A percentile compares a stretch with the other conserved stretches of the same genome.
Evolutionary conservation across 2,113 vertebrate genomes (phyloP).

Genomic region (Brachypodius melanocephalos): DNA sequence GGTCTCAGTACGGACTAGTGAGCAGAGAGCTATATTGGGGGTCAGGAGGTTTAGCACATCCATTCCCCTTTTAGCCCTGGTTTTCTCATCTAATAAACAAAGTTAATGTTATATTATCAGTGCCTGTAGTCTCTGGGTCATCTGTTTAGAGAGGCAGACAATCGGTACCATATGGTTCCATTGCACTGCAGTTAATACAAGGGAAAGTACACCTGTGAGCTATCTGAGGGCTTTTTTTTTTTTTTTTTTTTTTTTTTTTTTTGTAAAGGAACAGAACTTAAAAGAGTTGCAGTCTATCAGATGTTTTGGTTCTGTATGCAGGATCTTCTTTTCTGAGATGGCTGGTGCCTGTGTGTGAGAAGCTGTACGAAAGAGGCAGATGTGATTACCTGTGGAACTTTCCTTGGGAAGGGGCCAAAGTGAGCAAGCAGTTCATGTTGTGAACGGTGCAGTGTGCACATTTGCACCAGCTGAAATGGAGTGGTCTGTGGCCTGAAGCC

Average conservation of each 20-base stretch:
- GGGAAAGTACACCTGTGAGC: background rate
- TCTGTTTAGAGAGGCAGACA: background rate
- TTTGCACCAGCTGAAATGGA: background rate
- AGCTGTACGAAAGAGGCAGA: background rate
- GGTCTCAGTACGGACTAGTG: background rate
- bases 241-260: background rate
- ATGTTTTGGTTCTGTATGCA: background rate
- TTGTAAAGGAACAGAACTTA: background rate
- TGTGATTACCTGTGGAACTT: background rate
- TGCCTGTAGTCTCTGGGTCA: background rate
- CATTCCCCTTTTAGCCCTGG: background rate
- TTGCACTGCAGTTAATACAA: background rate
- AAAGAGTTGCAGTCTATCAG: background rate
- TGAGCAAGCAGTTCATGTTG: background rate
- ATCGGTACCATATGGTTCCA: background rate
- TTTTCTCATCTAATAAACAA: background rate
- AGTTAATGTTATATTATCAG: background rate
- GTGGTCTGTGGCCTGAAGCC: background rate
- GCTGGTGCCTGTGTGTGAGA: background rate
- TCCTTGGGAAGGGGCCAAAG: background rate
- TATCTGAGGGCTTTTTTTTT: background rate
- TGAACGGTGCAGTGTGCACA: rapidly evolving
- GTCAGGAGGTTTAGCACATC: background rate
- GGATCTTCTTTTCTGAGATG: background rate
- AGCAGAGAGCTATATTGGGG: background rate